A percentile compares a stretch with the other conserved stretches of the same genome.
These are phyloP conservation scores for Thamnophis elegans DNA, from an alignment of 2,797 vertebrate species.

Conservation along the genomic window DNA sequence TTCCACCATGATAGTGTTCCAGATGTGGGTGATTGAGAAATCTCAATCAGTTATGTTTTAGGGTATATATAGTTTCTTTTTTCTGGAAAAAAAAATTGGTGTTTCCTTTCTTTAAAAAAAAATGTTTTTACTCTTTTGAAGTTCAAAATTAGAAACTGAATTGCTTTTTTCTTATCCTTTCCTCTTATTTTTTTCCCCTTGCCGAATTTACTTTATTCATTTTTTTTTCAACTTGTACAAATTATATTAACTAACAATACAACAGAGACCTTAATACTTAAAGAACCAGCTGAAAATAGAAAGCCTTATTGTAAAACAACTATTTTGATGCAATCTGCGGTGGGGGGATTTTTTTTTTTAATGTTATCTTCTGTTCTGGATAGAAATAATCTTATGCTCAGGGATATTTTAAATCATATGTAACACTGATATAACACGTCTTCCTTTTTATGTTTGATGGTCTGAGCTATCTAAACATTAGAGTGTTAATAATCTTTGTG, in stretches of 20 bases:
- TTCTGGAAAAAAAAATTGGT: neutral
- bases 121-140: neutral
- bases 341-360: no score
- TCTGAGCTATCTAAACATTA: neutral
- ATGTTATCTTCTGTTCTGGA: neutral
- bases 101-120: no score
- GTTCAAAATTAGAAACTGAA: neutral
- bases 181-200: neutral
- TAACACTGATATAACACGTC: neutral
- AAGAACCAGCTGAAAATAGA: neutral
- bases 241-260: neutral
- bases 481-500: neutral
- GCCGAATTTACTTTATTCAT: neutral
- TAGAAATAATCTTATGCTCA: neutral
- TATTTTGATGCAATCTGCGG: neutral
- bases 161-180: neutral
- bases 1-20: neutral
- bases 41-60: neutral
- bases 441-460: neutral
- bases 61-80: neutral
- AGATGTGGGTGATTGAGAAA: neutral
- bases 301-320: neutral
- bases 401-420: neutral
- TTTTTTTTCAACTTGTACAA: neutral
- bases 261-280: neutral